These are phyloP conservation scores for Halcyon smyrnensis DNA, from an alignment of 2,797 vertebrate species.

Conservation along the genomic window DNA sequence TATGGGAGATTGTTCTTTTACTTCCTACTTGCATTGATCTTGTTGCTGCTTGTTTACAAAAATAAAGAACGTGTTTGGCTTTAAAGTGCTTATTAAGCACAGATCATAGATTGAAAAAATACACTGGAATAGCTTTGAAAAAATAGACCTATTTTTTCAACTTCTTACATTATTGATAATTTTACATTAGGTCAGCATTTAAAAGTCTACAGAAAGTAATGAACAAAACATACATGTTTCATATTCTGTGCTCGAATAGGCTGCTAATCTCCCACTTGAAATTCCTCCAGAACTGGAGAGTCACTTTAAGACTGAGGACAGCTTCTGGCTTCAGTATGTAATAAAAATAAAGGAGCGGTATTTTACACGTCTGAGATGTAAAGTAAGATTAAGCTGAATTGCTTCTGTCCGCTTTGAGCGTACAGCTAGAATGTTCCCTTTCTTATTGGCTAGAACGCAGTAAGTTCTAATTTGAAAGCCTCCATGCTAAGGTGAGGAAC, in stretches of 20 bases:
- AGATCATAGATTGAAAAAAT: neutral
- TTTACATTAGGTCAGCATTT: constrained; percentile 14
- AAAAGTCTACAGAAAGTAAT: neutral
- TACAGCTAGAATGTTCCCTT: neutral
- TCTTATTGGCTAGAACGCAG: neutral
- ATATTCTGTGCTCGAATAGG: neutral
- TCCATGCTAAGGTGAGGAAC: neutral
- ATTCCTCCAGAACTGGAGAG: constrained; percentile 25
- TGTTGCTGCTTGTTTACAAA: neutral
- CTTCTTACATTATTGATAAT: neutral
- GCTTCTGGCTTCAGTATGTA: constrained; percentile 6
- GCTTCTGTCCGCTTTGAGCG: neutral
- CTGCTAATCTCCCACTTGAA: constrained; percentile 40
- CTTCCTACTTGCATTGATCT: neutral
- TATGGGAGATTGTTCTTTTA: neutral
- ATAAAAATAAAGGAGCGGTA: neutral
- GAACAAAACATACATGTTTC: constrained; percentile 22
- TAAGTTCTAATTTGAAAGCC: neutral
- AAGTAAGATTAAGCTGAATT: neutral
- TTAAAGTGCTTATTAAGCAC: neutral
- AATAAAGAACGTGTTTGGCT: neutral
- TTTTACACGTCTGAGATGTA: constrained; percentile 6
- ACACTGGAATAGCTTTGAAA: no score
- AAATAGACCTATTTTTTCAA: neutral
- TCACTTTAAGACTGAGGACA: neutral